Evolutionary conservation across 2,888 invertebrate genomes (phyloP).

Genomic region (Tetramorium bicarinatum): DNA sequence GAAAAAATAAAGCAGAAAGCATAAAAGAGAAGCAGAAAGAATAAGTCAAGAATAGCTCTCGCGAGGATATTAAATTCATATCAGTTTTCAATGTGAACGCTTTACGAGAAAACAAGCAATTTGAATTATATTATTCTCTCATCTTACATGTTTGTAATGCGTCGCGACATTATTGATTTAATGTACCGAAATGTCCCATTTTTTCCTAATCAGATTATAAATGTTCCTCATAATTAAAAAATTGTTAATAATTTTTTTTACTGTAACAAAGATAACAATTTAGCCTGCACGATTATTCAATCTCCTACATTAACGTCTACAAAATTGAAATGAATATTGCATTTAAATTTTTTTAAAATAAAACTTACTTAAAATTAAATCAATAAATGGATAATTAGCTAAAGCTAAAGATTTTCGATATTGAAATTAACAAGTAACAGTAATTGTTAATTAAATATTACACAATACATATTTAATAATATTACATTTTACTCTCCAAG

Average conservation of each 20-base stretch:
- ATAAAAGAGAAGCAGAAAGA: neutral
- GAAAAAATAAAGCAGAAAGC: neutral
- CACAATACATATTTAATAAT: no score
- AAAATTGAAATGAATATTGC: neutral
- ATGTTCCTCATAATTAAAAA: neutral
- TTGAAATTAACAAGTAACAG: no score
- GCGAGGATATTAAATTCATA: slow-evolving; percentile 31
- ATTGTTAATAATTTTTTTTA: neutral
- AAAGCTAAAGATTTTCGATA: no score
- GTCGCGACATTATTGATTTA: neutral
- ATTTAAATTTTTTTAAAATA: slow-evolving; percentile 10
- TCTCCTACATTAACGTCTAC: neutral
- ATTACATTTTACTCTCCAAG: no score
- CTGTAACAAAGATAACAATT: neutral
- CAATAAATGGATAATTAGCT: neutral
- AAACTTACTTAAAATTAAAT: slow-evolving; percentile 6
- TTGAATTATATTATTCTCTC: neutral
- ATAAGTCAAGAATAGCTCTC: slow-evolving; percentile 21
- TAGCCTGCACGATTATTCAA: neutral
- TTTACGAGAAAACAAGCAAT: neutral
- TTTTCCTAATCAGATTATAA: slow-evolving; percentile 18
- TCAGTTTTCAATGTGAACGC: slow-evolving; percentile 2
- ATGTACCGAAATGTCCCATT: neutral
- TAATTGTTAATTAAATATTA: no score
- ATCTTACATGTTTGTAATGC: neutral